Evolutionary conservation across 2,113 vertebrate species (phyloP), one percentile per base, ranked within the genome.

Genomic region (Hyaena hyaena): DNA sequence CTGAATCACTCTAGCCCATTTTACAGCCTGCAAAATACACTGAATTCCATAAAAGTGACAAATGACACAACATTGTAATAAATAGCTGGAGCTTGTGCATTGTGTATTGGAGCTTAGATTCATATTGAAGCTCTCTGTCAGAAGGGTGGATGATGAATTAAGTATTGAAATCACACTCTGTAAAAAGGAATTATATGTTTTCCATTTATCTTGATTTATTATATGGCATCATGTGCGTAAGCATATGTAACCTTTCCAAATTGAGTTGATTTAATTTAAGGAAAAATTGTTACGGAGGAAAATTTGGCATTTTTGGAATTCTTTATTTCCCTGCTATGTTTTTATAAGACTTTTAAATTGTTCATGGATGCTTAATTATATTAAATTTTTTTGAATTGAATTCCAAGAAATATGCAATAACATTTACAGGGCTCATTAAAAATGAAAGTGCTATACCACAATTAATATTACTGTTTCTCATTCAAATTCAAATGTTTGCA

Each of bases 41-140:
- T 94, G 92, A 96, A 98, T 98, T 98, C 98, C 97, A 98, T 98
- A 98, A 98, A 99, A 99, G 97, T 98, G 98, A 98, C 98, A 98
- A 98, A 99, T 97, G 98, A 97, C 87, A 98, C 97, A 98, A 91
- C 53, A 79, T 86, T 97, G 93, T 98, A 98, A 98, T 98, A 98
- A 99, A 99, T 98, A 98, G 96, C 90, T 83, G 31, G 97, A 94
- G 97, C 98, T 97, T 97, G 93, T 98, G 95, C 96, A 97, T 98
- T 98, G 96, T 97, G 97, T 98, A 96, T 98, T 98, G 92, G 94
- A 98, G 93, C 96, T 98, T 86, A 97, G 92, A 97, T 93, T 97
- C 92, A 97, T 96, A 97, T 92, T 65, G 95, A 98, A 98, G 86
- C 94, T 95, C 53, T 98, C 97, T 97, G 98, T 95, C 93, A 93